phyloP scores from a whole-genome alignment of 2,888 invertebrate species.

The Spialia ferax region DNA sequence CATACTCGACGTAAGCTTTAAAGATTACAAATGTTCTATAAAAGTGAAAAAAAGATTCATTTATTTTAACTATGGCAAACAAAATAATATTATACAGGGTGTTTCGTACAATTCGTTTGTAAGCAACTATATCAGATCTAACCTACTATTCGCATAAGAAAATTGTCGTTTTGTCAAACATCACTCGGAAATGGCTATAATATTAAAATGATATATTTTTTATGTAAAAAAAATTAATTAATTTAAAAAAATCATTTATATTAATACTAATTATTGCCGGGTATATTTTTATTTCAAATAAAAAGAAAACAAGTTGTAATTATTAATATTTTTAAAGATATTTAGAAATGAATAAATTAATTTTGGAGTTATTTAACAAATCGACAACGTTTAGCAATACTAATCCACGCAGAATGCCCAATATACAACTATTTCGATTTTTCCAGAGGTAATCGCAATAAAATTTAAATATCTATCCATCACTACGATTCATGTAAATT shows the following conservation, averaged over 20 bases:
- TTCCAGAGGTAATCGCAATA: constrained; percentile 7
- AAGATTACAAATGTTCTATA: background rate
- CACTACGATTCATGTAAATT: background rate
- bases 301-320: too few species aligned
- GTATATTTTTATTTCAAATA: too few species aligned
- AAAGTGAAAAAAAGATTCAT: background rate
- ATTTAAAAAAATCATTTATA: too few species aligned
- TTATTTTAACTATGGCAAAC: background rate
- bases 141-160: constrained; percentile 20
- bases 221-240: too few species aligned
- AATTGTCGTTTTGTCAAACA: constrained; percentile 17
- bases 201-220: too few species aligned
- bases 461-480: constrained; percentile 24
- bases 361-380: constrained; percentile 3
- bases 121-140: constrained; percentile 36
- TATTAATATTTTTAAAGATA: too few species aligned
- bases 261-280: too few species aligned
- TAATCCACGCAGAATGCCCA: constrained; percentile 8
- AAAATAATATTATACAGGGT: constrained; percentile 12
- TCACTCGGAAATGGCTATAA: too few species aligned
- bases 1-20: background rate
- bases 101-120: constrained; percentile 9
- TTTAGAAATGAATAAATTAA: too few species aligned
- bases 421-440: constrained; percentile 16
- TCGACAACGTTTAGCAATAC: background rate